Evolutionary conservation across 2,888 invertebrate genomes (phyloP).

Genomic region (Zhengitettix transpicula): DNA sequence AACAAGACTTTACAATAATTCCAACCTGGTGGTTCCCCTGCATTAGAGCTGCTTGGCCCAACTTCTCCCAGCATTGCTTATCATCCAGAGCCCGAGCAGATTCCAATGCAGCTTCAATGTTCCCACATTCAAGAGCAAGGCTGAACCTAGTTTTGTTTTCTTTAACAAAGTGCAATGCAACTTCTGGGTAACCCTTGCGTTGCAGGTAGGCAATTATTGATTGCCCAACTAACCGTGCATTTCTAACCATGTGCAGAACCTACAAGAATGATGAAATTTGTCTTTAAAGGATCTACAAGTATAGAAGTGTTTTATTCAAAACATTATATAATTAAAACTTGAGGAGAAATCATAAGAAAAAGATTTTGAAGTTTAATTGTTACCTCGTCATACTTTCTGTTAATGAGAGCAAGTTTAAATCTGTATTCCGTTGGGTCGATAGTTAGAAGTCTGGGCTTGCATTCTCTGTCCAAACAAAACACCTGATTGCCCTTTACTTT

Average conservation of each 20-base stretch:
- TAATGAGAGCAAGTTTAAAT: constrained; percentile 92
- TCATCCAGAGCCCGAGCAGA: constrained; percentile 91
- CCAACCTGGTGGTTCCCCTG: constrained; percentile 82
- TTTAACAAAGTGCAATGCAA: constrained; percentile 96
- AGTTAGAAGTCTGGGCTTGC: constrained; percentile 71
- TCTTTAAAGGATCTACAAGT: no score
- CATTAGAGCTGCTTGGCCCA: constrained; percentile 83
- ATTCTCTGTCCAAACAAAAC: constrained; percentile 88
- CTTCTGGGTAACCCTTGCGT: constrained; percentile 98
- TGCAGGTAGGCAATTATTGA: constrained; percentile 97
- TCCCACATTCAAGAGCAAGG: constrained; percentile 92
- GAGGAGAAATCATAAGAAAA: no score
- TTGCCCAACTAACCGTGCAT: constrained; percentile 92
- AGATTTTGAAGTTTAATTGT: neutral
- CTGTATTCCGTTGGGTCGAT: constrained; percentile 97
- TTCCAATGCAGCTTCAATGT: constrained; percentile 93
- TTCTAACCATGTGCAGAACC: constrained; percentile 76
- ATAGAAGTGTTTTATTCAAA: no score
- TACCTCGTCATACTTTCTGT: constrained; percentile 89
- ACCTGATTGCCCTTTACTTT: constrained; percentile 79
- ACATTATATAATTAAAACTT: no score
- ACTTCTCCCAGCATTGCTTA: constrained; percentile 85
- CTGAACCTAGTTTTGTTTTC: constrained; percentile 94
- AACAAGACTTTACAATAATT: neutral
- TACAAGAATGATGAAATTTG: constrained; percentile 10